These are phyloP conservation scores for Addax nasomaculatus DNA, from an alignment of 2,113 vertebrate genomes.

Conservation along the genomic window DNA sequence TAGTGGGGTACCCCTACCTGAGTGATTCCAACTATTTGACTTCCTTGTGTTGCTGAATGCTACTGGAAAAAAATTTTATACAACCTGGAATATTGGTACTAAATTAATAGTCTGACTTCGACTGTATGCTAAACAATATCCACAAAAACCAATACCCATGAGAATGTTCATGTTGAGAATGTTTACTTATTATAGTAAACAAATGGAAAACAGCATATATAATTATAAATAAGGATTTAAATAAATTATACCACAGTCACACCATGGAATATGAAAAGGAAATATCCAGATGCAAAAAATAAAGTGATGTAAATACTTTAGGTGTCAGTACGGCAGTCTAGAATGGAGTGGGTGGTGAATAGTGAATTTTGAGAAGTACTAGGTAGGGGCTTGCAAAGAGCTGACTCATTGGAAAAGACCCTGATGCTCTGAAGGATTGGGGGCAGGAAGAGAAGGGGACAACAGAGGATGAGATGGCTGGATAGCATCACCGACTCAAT, in stretches of 20 bases:
- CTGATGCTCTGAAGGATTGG: no score
- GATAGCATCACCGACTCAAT: no score
- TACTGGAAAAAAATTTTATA: background rate
- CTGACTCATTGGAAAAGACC: no score
- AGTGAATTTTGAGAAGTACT: background rate
- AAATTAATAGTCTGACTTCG: background rate
- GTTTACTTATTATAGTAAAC: background rate
- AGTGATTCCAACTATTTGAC: background rate
- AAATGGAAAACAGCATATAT: background rate
- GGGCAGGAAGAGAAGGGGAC: no score
- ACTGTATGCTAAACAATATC: background rate
- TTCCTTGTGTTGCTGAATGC: background rate
- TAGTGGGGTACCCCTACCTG: no score
- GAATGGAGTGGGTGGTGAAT: background rate
- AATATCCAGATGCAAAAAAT: background rate
- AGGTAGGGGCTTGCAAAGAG: background rate
- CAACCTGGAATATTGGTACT: background rate
- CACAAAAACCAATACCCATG: background rate
- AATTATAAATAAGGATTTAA: background rate
- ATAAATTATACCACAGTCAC: background rate
- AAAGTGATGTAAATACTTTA: background rate
- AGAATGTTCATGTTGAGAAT: background rate
- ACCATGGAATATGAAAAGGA: background rate
- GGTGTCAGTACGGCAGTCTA: background rate
- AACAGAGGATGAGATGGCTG: no score